Evolutionary conservation across 1,140 invertebrate species (phyloP), one percentile per base, ranked within the genome.

Genomic region (Amyelois transitella): DNA sequence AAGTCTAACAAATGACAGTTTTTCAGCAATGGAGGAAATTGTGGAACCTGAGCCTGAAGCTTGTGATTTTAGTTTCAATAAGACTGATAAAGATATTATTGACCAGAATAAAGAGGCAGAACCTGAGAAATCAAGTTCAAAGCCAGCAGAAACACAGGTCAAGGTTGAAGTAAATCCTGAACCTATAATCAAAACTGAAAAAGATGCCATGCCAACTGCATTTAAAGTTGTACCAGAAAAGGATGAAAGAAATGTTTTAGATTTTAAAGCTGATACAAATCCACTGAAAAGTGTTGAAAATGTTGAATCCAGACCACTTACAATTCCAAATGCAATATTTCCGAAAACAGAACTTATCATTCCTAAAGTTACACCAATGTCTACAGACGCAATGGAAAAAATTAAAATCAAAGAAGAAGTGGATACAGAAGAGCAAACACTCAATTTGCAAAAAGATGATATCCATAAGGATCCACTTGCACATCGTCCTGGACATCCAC

Each of bases 1-100:
- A 75, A 96, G 94, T 71, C 89, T 95, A 44, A 95, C 94, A 18
- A 94, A 94, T 45, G 95, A 96, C 72, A 94, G 94, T 53, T 94
- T 93, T 64, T 92, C 94, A 18, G 91, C 93, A 20, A 92, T 94
- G 81, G 94, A 96, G 77, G 94, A 95, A 68, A 91, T 82, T 76
- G 86, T 80, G 54, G 90, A 92, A 58, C 85, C 91, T 74, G 90
- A 93, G 81, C 79, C 90, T 71, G 90, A 91, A 83, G 72, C 89
- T 62, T 79, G 90, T 78, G 86, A 91, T 72, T 73, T 83, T 83
- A 77, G 81, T 80, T 66, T 83, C 63, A 79, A 63, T 66, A 89
- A 89, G 64, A 66, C 72, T 68, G 83, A 86, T 51, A 86, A 82
- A 64, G 81, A 88, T 60, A 79, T 64, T 62, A 28, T 52, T 25